Evolutionary conservation across 2,797 vertebrate genomes (phyloP).

Genomic region (Micropoecilia bifurca): DNA sequence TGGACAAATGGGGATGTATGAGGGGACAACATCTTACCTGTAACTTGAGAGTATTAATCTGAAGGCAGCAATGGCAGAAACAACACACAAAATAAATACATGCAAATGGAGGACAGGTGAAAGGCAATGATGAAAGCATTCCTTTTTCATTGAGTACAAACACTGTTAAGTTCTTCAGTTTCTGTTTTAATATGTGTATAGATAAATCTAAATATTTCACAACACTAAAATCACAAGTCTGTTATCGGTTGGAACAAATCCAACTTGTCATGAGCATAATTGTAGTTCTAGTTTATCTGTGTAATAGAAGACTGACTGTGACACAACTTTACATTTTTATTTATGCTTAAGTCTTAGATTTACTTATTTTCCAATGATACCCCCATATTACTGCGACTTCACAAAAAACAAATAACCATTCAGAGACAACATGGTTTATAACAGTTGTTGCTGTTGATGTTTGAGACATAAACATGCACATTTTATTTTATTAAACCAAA

Average conservation of each 20-base stretch:
- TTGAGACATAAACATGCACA: not conserved
- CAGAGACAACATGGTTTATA: not conserved
- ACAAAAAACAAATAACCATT: not conserved
- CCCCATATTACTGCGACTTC: not conserved
- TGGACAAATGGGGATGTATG: constrained; percentile 24
- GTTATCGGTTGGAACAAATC: not conserved
- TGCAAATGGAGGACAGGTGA: constrained; percentile 62
- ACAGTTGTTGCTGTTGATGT: no score
- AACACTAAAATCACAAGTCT: not conserved
- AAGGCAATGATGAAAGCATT: constrained; percentile 21
- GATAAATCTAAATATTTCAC: not conserved
- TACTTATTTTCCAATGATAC: not conserved
- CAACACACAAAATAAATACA: constrained; percentile 53
- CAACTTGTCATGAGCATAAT: not conserved
- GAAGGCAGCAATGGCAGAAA: constrained; percentile 71
- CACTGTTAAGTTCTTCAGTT: not conserved
- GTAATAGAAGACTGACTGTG: not conserved
- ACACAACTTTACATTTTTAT: not conserved
- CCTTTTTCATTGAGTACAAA: not conserved
- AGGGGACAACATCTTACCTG: constrained; percentile 79
- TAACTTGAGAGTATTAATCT: constrained; percentile 85
- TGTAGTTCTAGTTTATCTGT: not conserved
- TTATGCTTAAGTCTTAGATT: not conserved
- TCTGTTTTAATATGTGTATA: not conserved
- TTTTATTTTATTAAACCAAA: not conserved